Evolutionary conservation across 1,140 invertebrate species (phyloP).

Genomic region (Drosophila lini): DNA sequence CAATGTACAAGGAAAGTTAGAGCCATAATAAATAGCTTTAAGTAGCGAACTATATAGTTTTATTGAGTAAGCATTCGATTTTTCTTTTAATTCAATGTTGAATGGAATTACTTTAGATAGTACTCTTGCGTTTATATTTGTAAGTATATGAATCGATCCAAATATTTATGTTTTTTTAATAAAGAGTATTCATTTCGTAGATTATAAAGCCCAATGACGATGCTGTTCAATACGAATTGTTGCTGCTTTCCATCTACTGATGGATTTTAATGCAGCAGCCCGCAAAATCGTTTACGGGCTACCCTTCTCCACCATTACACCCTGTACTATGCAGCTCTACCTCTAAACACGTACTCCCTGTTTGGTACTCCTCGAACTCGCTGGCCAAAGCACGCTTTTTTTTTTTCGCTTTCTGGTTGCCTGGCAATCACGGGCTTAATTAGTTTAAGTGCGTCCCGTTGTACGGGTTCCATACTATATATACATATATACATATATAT

Average conservation of each 20-base stretch:
- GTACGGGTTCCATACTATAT: slow-evolving; percentile 15
- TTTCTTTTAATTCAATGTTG: too few relatives aligned
- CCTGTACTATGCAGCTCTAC: neutral
- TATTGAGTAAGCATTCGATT: too few relatives aligned
- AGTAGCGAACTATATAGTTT: neutral
- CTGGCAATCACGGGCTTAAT: slow-evolving; percentile 42
- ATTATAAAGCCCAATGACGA: neutral
- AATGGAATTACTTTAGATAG: too few relatives aligned
- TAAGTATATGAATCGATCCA: too few relatives aligned
- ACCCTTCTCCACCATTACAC: slow-evolving; percentile 26
- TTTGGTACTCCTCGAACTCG: neutral
- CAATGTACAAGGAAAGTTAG: too few relatives aligned
- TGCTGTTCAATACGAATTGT: slow-evolving; percentile 12
- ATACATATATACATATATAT: neutral
- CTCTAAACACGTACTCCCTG: neutral
- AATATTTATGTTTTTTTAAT: neutral
- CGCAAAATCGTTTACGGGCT: slow-evolving; percentile 37
- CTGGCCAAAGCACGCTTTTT: neutral
- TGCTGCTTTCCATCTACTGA: slow-evolving; percentile 27
- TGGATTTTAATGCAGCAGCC: slow-evolving; percentile 43
- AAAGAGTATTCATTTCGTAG: neutral
- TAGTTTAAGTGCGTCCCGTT: slow-evolving; percentile 43
- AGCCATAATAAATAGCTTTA: neutral
- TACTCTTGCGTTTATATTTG: too few relatives aligned
- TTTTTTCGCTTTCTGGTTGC: slow-evolving; percentile 27